Evolutionary conservation across 92 coral and sea anemone genomes (phyloP).

Genomic region (Zoanthus solanderi): DNA sequence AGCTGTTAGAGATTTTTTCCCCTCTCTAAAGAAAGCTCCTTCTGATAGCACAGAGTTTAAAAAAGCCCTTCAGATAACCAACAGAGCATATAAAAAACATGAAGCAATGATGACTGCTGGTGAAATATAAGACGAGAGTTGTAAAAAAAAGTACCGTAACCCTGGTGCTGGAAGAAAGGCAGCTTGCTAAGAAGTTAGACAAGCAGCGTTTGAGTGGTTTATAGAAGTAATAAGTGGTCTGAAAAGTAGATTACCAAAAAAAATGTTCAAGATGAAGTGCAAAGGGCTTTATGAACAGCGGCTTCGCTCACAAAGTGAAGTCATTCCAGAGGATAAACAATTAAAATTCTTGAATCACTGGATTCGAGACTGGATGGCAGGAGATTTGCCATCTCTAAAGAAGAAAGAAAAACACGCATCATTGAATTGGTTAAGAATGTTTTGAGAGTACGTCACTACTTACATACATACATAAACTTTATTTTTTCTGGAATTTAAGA

Average conservation of each 20-base stretch:
- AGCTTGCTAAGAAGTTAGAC: constrained; percentile 15
- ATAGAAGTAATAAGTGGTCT: constrained; percentile 32
- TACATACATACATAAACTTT: neutral
- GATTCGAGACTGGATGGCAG: constrained; percentile 27
- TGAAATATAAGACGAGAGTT: neutral
- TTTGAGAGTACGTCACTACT: constrained; percentile 19
- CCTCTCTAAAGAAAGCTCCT: neutral
- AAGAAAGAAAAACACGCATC: constrained; percentile 28
- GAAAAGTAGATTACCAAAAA: constrained; percentile 32
- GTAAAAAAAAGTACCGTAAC: neutral
- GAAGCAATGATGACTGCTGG: constrained; percentile 7
- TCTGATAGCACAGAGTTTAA: constrained; percentile 1
- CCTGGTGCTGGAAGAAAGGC: neutral
- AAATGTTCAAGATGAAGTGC: constrained; percentile 37
- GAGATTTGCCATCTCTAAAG: neutral
- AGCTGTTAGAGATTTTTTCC: neutral
- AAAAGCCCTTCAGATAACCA: neutral
- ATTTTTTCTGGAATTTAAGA: no score
- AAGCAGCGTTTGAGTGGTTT: constrained; percentile 52
- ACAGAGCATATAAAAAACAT: neutral
- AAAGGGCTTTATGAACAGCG: constrained; percentile 20
- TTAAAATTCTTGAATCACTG: constrained; percentile 20
- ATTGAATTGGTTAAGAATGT: constrained; percentile 33
- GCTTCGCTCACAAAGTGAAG: constrained; percentile 7
- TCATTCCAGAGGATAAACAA: constrained; percentile 24